Percentiles rank a stretch among this genome's conserved stretches.
Evolutionary conservation across 2,888 invertebrate genomes (phyloP).

Genomic region (Ptycholaimellus sp.): DNA sequence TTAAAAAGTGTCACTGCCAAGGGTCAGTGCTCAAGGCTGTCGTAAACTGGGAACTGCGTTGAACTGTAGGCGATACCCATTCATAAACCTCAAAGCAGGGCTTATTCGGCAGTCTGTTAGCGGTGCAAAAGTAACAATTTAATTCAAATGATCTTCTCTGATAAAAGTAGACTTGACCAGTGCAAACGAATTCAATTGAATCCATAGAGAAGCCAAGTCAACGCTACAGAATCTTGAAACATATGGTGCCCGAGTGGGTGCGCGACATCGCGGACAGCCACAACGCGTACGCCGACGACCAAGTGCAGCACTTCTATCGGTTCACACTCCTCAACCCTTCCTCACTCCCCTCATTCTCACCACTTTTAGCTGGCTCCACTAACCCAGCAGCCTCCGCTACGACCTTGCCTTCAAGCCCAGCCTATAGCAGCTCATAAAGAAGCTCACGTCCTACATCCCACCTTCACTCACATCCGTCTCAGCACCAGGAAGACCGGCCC

Average conservation of each 20-base stretch:
- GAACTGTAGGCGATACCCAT: too few species aligned
- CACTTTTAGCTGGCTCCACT: constrained; percentile 58
- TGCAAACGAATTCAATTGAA: background rate
- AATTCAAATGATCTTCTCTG: too few species aligned
- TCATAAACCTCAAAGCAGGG: too few species aligned
- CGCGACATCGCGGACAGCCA: constrained; percentile 63
- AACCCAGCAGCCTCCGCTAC: constrained; percentile 60
- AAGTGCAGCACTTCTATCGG: constrained; percentile 82
- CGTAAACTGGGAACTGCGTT: constrained; percentile 1
- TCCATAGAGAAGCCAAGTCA: constrained; percentile 9
- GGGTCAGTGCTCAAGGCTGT: background rate
- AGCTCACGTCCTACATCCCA: constrained; percentile 73
- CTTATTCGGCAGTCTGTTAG: too few species aligned
- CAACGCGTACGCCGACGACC: constrained; percentile 78
- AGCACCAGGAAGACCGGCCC: constrained; percentile 40
- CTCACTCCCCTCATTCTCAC: background rate
- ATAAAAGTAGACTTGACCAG: too few species aligned
- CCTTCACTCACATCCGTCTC: constrained; percentile 67
- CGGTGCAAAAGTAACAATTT: too few species aligned
- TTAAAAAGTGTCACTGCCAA: too few species aligned
- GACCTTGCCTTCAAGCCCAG: constrained; percentile 75
- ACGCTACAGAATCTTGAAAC: constrained; percentile 44
- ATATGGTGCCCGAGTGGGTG: constrained; percentile 66
- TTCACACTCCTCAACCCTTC: constrained; percentile 18
- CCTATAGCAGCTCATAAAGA: constrained; percentile 77